These are phyloP conservation scores for Tetragonula carbonaria DNA, from an alignment of 2,888 invertebrate species.

Conservation along the genomic window DNA sequence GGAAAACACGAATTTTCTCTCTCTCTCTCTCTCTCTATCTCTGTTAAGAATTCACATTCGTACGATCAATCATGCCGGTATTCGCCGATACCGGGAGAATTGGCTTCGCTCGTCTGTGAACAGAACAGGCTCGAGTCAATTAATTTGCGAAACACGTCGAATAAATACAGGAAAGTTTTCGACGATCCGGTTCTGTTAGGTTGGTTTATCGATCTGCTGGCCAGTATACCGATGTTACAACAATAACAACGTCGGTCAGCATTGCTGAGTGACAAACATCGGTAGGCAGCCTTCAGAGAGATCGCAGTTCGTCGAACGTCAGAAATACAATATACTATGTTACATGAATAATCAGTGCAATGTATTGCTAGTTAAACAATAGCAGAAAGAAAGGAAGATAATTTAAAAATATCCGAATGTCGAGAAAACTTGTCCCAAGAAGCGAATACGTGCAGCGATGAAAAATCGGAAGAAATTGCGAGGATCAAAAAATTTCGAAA, in stretches of 20 bases:
- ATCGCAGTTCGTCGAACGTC: slow-evolving; percentile 55
- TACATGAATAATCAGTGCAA: slow-evolving; percentile 22
- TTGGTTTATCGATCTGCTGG: slow-evolving; percentile 65
- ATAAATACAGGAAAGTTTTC: slow-evolving; percentile 4
- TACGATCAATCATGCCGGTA: not conserved
- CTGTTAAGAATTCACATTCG: not conserved
- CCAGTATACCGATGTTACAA: slow-evolving; percentile 35
- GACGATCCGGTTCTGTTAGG: slow-evolving; percentile 52
- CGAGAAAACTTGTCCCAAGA: not conserved
- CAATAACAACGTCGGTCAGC: slow-evolving; percentile 50
- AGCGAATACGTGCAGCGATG: not conserved
- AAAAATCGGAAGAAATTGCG: no score
- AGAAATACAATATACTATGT: slow-evolving; percentile 38
- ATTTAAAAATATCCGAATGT: no score
- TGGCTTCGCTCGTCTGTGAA: slow-evolving; percentile 13
- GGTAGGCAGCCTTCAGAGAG: slow-evolving; percentile 46
- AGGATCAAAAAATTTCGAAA: not conserved
- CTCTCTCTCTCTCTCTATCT: no score
- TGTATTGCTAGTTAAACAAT: not conserved
- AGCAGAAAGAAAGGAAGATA: not conserved
- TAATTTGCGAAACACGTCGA: slow-evolving; percentile 15
- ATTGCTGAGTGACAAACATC: slow-evolving; percentile 44
- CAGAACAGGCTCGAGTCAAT: not conserved
- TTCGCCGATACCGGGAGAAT: not conserved
- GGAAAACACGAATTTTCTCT: not conserved